These are phyloP conservation scores for Eulemur rubriventer DNA, from an alignment of 2,797 vertebrate species.

Conservation along the genomic window DNA sequence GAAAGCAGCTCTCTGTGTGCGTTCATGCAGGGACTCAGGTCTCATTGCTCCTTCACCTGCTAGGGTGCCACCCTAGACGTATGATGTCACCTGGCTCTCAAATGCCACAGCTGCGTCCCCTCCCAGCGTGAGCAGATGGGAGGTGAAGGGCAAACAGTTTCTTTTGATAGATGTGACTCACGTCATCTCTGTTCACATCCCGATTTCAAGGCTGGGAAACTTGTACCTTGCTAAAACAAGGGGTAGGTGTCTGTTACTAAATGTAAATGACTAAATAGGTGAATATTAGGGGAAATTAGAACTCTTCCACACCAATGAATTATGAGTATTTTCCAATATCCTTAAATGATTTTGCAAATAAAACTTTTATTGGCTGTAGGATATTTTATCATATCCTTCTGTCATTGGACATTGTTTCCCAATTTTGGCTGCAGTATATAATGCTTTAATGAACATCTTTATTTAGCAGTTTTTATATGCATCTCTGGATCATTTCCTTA, in stretches of 20 bases:
- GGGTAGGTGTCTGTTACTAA: background rate
- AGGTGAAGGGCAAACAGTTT: background rate
- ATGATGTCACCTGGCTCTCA: background rate
- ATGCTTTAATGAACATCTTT: conserved; percentile 3
- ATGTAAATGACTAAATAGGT: background rate
- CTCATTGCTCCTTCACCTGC: background rate
- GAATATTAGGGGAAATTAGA: background rate
- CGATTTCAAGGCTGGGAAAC: background rate
- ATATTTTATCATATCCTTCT: background rate
- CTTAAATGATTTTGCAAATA: background rate
- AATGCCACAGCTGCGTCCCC: background rate
- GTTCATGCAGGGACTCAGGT: background rate
- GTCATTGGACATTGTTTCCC: background rate
- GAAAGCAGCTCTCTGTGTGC: background rate
- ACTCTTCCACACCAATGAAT: background rate
- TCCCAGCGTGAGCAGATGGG: background rate
- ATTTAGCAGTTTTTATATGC: background rate
- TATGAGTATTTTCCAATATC: background rate
- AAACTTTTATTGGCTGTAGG: background rate
- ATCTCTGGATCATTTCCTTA: conserved; percentile 3
- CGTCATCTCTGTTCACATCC: background rate
- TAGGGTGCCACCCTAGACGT: background rate
- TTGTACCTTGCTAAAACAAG: background rate
- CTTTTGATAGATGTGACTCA: background rate
- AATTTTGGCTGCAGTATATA: background rate